These are phyloP conservation scores for Neotoxoptera formosana DNA, from an alignment of 1,140 invertebrate species.

Conservation along the genomic window DNA sequence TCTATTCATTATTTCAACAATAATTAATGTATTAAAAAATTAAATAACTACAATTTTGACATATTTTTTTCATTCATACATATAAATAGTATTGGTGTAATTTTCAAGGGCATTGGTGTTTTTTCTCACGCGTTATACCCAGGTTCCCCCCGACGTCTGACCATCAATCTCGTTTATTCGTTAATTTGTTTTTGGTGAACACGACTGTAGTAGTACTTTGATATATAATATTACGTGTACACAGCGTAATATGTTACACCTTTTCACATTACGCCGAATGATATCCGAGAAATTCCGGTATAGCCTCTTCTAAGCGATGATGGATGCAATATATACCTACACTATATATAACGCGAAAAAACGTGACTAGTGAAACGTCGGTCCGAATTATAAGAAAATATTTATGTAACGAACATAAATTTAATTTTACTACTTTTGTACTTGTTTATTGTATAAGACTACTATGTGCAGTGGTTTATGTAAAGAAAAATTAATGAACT, in stretches of 20 bases:
- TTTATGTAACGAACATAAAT: slow-evolving; percentile 23
- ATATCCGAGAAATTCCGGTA: slow-evolving; percentile 28
- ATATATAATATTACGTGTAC: slow-evolving; percentile 30
- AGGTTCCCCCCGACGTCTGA: neutral
- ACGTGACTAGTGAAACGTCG: slow-evolving; percentile 13
- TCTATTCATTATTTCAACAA: neutral
- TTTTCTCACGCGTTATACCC: slow-evolving; percentile 5
- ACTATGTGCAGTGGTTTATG: neutral
- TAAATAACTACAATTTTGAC: neutral
- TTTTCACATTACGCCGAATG: slow-evolving; percentile 36
- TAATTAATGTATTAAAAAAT: neutral
- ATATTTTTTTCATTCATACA: neutral
- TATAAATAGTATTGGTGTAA: neutral
- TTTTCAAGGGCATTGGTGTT: neutral
- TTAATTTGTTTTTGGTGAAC: slow-evolving; percentile 53
- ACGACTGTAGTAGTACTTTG: neutral
- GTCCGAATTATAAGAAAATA: slow-evolving; percentile 1
- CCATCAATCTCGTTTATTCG: slow-evolving; percentile 50
- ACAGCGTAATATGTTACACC: slow-evolving; percentile 1
- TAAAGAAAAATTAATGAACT: slow-evolving; percentile 26
- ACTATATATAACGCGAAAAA: neutral
- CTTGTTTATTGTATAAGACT: neutral
- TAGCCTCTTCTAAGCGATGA: neutral
- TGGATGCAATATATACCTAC: neutral
- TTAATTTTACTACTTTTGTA: neutral